Conservation (phyloP, 2,113 vertebrate genomes). For the Oxyura jamaicensis region DNA sequence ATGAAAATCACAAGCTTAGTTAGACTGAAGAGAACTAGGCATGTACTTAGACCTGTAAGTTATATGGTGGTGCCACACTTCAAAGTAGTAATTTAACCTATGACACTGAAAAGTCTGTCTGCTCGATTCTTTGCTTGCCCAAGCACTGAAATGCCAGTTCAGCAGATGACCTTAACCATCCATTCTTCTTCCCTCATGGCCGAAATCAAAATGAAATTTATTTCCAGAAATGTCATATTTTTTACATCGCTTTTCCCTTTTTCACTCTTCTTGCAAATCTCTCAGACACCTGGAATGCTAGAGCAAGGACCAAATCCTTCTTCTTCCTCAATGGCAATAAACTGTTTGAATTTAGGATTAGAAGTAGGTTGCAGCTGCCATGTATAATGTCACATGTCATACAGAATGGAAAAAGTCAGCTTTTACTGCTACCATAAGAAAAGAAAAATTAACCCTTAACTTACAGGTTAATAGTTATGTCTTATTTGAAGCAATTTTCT, state of each 20-base stretch:
- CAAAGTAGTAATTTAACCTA: conserved; percentile 45
- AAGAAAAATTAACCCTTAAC: conserved; percentile 56
- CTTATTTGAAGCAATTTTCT: not conserved
- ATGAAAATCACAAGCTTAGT: not conserved
- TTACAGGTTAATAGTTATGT: not conserved
- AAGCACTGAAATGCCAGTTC: conserved; percentile 53
- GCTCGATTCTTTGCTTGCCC: not conserved
- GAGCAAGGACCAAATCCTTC: conserved; percentile 42
- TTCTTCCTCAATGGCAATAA: conserved; percentile 54
- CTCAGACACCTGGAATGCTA: conserved; percentile 34
- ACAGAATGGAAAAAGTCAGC: not conserved
- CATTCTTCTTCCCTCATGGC: conserved; percentile 22
- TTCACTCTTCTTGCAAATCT: conserved; percentile 44
- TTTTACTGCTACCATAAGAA: conserved; percentile 17
- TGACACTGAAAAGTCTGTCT: not conserved
- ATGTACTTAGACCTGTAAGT: not conserved
- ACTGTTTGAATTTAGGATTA: conserved; percentile 37
- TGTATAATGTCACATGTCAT: conserved; percentile 16
- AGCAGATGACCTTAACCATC: conserved; percentile 42
- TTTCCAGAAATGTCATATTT: conserved; percentile 54
- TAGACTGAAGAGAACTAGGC: not conserved
- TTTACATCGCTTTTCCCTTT: conserved; percentile 22
- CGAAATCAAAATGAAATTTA: conserved; percentile 65
- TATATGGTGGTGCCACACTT: not conserved
- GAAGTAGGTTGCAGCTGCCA: conserved; percentile 44